Evolutionary conservation across 2,888 invertebrate genomes (phyloP).

Genomic region (Conistra vaccinii): DNA sequence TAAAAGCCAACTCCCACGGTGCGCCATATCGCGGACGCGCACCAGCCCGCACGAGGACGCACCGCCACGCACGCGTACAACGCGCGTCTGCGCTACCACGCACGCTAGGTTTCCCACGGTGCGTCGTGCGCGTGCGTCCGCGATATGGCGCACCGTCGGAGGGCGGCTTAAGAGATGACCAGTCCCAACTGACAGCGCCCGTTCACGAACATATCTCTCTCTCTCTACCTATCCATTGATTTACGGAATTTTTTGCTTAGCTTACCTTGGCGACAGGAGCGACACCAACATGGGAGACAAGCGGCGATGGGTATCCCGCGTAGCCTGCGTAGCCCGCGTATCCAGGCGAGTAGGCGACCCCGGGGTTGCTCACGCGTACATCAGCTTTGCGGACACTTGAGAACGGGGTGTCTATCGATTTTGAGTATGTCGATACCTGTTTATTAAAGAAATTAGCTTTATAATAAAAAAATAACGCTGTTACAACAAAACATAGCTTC

Average conservation of each 20-base stretch:
- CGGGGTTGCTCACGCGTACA: slow-evolving; percentile 93
- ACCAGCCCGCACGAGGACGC: too few species aligned
- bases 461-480: background rate
- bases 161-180: too few species aligned
- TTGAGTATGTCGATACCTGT: slow-evolving; percentile 92
- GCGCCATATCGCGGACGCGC: too few species aligned
- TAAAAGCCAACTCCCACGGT: too few species aligned
- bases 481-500: background rate
- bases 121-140: too few species aligned
- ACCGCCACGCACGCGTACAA: too few species aligned
- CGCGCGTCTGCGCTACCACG: too few species aligned
- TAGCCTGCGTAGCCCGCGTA: slow-evolving; percentile 78
- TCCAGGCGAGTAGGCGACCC: slow-evolving; percentile 83
- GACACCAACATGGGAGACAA: slow-evolving; percentile 81
- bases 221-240: background rate
- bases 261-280: slow-evolving; percentile 85
- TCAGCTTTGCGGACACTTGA: slow-evolving; percentile 93
- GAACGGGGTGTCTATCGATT: slow-evolving; percentile 93
- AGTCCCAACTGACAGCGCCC: background rate
- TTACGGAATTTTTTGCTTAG: background rate
- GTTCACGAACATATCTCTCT: background rate
- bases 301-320: slow-evolving; percentile 78
- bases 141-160: too few species aligned
- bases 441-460: background rate
- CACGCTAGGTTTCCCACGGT: too few species aligned